Evolutionary conservation across 2,888 invertebrate genomes (phyloP), one percentile per base, ranked within the genome.

Genomic region (Lasiommata megera): DNA sequence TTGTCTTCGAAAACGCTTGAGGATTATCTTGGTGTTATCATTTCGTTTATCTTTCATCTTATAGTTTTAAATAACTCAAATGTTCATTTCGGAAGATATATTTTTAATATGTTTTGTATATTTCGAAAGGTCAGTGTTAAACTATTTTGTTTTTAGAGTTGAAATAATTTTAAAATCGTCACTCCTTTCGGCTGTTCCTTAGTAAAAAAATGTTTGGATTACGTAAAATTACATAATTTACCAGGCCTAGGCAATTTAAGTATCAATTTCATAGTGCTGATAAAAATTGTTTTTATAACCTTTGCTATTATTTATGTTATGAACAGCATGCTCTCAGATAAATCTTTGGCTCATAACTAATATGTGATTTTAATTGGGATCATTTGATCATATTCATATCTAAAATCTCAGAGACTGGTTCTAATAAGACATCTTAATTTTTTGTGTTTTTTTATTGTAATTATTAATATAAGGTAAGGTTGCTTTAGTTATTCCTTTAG

Each of bases 21-120:
- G 67, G 78, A 68, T 87, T 87, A 88, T 89, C 88, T 82, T 66
- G 67, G 60, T 77, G 77, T 84, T 89, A 88, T 87, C 88, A 77
- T 62, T 66, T 60, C 70, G 74, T 74, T 81, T 88, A 88, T 85
- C 87, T 71, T 71, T 78, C 78, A 80, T 85, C 77, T 80, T 68
- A 68, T 72, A 46, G 14, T 29, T 76, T 74, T 67, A 70, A 63
- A 66, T 79, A 69, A 64, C 58, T 64, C 64, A 64, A 67, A 68
- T 68, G 64, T 69, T 64, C 63, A 75, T 63, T 67, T 74, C 65
- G 66, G 64, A 64, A 59, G 61, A 62, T 68, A 60, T 65, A 61
- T 58, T 59, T 63, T 65, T 65, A 73, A 68, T 57, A 88, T 88
- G 88, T 87, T 87, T 82, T 87, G 81, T 70, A 76, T 87, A 72